Conservation (phyloP, 2,888 invertebrate species). For the Zygothrica quintamaculata region DNA sequence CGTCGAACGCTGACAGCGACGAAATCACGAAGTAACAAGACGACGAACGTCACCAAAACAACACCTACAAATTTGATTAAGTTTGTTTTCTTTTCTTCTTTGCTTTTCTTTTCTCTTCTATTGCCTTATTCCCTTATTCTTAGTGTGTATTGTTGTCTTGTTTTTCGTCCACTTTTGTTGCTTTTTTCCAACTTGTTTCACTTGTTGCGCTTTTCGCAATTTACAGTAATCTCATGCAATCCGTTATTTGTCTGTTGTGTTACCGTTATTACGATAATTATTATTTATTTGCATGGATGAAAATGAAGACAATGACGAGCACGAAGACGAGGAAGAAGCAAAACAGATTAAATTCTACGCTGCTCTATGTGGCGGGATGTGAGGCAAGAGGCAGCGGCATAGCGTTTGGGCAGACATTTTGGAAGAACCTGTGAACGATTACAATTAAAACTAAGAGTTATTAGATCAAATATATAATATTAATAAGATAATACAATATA, state of each 20-base stretch:
- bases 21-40: constrained; percentile 77
- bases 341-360: constrained; percentile 41
- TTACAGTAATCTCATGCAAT: background rate
- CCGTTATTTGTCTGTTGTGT: constrained; percentile 1
- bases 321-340: too few relatives aligned
- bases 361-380: constrained; percentile 53
- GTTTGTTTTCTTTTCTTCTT: background rate
- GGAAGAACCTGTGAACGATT: constrained; percentile 24
- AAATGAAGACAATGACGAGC: constrained; percentile 22
- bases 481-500: too few relatives aligned
- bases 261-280: constrained; percentile 7
- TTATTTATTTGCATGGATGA: constrained; percentile 2
- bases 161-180: constrained; percentile 6
- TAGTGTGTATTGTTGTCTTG: constrained; percentile 22
- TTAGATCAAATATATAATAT: too few relatives aligned
- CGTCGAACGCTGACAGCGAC: constrained; percentile 74
- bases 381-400: constrained; percentile 43
- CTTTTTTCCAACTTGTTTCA: too few relatives aligned
- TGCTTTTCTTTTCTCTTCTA: constrained; percentile 26
- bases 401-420: constrained; percentile 32
- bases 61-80: constrained; percentile 13
- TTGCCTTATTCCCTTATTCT: constrained; percentile 8
- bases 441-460: background rate
- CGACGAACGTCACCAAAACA: constrained; percentile 49
- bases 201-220: constrained; percentile 17